Base-by-base conservation (phyloP, 2,888 invertebrate species). In the Taenaris catops region DNA sequence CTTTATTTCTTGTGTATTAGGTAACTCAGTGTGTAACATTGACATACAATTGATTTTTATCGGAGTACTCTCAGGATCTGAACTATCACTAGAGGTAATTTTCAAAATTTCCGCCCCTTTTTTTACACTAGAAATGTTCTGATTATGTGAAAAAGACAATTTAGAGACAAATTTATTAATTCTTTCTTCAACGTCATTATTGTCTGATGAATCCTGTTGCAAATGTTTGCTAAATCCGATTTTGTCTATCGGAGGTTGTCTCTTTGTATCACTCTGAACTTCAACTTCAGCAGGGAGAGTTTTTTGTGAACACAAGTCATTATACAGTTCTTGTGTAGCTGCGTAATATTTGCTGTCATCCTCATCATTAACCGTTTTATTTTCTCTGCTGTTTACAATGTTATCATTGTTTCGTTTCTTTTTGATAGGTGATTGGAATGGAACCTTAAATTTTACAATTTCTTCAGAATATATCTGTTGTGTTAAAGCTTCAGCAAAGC, bases 1-100 rank as follows among this genome's bases (percentile, higher is more conserved):
- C 53, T 74, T 73, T 25, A 81, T 84, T 63, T 86, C 79, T 55
- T 80, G 78, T 39, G 79, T 84, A 28, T 65, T 60, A 1, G 80
- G 81, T 33, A 81, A 56, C 37, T 80, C 76, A 0, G 59, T 65
- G 10, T 66, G 60, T 42, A 72, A 63, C 24, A 75, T 63, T 35
- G 58, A 58, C 4, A 62, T 48, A 1, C 59, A 46, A 7, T 53
- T 50, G n/a, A 55, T 39, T 53, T 78, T 81, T 52, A 63, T 71
- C 0, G 80, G 76, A 5, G 74, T 75, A 4, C 34, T 29, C 43
- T 78, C 74, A 5, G 55, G 8, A 44, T 79, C 78, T 1, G 75
- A 73, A n/a, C 58, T 49, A 39, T 73, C 73, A 53, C 69, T 75
- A 0, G 55, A 51, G 5, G 48, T 38, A 34, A 51, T 62, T 33